A percentile compares a stretch with the other conserved stretches of the same genome.
These are phyloP conservation scores for Leptinotarsa tumamoca DNA, from an alignment of 2,888 invertebrate species.

Conservation along the genomic window DNA sequence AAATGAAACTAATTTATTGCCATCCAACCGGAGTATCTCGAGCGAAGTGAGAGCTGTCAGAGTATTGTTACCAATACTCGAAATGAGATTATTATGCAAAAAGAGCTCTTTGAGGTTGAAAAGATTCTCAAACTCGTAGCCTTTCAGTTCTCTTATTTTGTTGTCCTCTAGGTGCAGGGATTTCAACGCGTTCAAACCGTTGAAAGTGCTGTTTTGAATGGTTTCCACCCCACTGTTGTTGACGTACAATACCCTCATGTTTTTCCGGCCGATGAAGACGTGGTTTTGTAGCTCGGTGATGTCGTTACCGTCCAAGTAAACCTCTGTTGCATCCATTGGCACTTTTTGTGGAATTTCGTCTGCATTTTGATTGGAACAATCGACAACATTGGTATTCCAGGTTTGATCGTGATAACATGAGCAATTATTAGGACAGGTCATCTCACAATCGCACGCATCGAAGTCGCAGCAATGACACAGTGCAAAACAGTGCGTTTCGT, in stretches of 20 bases:
- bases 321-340: constrained; percentile 94
- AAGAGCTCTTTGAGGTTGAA: constrained; percentile 84
- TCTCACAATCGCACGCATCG: constrained; percentile 96
- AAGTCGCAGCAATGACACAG: constrained; percentile 96
- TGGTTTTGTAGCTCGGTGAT: constrained; percentile 86
- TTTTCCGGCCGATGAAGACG: constrained; percentile 90
- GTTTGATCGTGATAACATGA: constrained; percentile 94
- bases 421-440: constrained; percentile 94
- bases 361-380: constrained; percentile 86
- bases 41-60: constrained; percentile 82
- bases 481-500: constrained; percentile 93
- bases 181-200: constrained; percentile 83
- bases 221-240: constrained; percentile 87
- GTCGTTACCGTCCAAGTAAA: constrained; percentile 92
- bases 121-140: constrained; percentile 87
- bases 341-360: constrained; percentile 85
- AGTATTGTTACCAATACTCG: constrained; percentile 83
- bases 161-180: constrained; percentile 89
- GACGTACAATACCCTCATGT: constrained; percentile 86
- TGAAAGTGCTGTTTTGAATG: constrained; percentile 91
- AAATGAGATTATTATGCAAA: constrained; percentile 86
- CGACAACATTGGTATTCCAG: constrained; percentile 93
- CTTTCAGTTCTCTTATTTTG: constrained; percentile 81
- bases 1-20: constrained; percentile 84
- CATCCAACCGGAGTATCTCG: constrained; percentile 84